Base-by-base conservation (phyloP, 2,797 vertebrate species). In the Euthynnus affinis region DNA sequence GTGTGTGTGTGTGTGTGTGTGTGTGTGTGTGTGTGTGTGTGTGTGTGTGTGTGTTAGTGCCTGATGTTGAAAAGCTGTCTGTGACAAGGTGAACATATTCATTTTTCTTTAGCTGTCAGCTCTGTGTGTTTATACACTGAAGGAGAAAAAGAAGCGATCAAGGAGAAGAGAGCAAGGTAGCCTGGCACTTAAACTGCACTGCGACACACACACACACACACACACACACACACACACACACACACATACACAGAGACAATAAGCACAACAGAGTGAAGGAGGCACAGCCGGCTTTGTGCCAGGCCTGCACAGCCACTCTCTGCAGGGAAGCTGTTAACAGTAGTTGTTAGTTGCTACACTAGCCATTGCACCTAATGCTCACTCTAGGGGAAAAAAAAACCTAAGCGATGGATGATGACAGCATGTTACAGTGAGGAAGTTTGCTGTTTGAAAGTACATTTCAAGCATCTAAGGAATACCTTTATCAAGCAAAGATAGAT, bases 321-420 rank as follows among this genome's bases (percentile, higher is more conserved):
- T 82, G 78, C 84, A 82, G 83, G 59, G 62, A 79, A 82, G 83
- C 84, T 85, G 85, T 79, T 82, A 63, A 37, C 70, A 75, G 23
- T 57, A 59, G 69, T 88, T 78, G 64, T 51, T 53, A 61, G 34
- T 68, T 71, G 37, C 37, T 71, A 65, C 49, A 48, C 42, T 25
- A 57, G 55, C 37, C 63, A 59, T 15, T 29, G 42, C 58, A 69
- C 61, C 55, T 74, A 34, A 73, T 40, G 8, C 53, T 75, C 53
- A 25, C 27, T 70, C 17, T 68, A 29, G 27, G n/a, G n/a, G n/a
- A 51, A 83, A 46, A 49, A 77, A 49, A 71, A 83, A 52, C 23
- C 4, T 14, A 68, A 63, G 15, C 57, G 62, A 85, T 51, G 58
- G 34, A 56, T 48, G 69, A n/a, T 77, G 42, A 71, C 57, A 58